Base-by-base conservation (phyloP, 37 sponge, comb jelly and placozoan species). In the Aphrocallistes beatrix region DNA sequence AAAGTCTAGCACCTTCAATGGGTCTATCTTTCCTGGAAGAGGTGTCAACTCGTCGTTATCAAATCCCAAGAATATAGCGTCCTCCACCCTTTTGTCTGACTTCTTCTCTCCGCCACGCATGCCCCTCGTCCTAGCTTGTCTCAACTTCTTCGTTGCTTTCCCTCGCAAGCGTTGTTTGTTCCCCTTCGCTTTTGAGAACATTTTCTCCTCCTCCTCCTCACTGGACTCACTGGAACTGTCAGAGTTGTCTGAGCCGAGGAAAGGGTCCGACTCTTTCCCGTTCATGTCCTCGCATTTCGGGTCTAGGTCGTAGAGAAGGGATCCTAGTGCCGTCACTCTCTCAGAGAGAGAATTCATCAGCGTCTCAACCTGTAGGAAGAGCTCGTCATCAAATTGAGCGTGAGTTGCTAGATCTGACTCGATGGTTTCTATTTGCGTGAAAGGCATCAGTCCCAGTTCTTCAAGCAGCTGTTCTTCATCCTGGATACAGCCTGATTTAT, bases 1-100 rank as follows among this genome's bases (percentile, higher is more conserved):
- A 1, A 84, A 36, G 51, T 88, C 90, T n/a, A 92, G 83, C 23
- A 92, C 38, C 8, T 60, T 47, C 9, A 90, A 39, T 25, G 90
- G 38, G 23, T 92, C 90, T 69, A 92, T 16, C 37, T 86, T 87
- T 32, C 81, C 82, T 17, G 90, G 92, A 21, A 92, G 85, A 13
- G 88, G 83, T 28, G 75, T 60, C 75, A 60, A 13, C 34, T 60
- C 75, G 28, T 32, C 21, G 17, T 60, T 30, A 13, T 60, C 75
- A 13, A 60, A 60, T 19, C 75, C 75, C 75, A 60, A 25, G n/a
- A 60, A 60, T 32, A 60, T 60, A 13, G 75, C 75, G 75, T 60
- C 25, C 34, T 60, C 32, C 8, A 30, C 75, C n/a, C 34, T 60
- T 30, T 60, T 60, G 28, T 60, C 75, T 3, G 75, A 60, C 34